These are phyloP conservation scores for Myxocyprinus asiaticus DNA, from an alignment of 2,113 vertebrate species.

Conservation along the genomic window DNA sequence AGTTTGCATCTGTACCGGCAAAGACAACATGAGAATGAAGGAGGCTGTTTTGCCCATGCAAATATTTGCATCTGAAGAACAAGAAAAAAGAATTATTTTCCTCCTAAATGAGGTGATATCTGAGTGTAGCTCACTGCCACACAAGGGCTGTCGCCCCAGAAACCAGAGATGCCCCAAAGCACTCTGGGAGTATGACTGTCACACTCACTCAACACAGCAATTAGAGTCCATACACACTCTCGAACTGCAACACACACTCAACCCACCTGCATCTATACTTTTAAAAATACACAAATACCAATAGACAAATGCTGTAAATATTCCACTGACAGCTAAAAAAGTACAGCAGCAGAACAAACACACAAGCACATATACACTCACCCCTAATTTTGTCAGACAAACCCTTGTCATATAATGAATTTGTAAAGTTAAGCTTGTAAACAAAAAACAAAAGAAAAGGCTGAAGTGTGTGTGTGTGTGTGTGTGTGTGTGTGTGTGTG, in stretches of 20 bases:
- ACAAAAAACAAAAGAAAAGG: background rate
- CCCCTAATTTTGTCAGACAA: slow-evolving; percentile 23
- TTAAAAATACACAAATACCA: slow-evolving; percentile 43
- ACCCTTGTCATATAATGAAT: slow-evolving; percentile 9
- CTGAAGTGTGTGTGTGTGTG: slow-evolving; percentile 1
- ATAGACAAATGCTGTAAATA: slow-evolving; percentile 22
- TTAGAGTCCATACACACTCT: slow-evolving; percentile 60
- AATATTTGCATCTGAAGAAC: slow-evolving; percentile 26
- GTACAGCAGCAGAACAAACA: background rate
- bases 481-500: too few relatives aligned
- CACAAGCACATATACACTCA: slow-evolving; percentile 26
- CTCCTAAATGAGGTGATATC: slow-evolving; percentile 72
- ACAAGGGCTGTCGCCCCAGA: slow-evolving; percentile 66
- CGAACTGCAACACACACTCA: slow-evolving; percentile 4
- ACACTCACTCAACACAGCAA: slow-evolving; percentile 71
- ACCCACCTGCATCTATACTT: slow-evolving; percentile 22
- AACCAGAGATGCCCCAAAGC: slow-evolving; percentile 72
- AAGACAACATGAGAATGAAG: too few relatives aligned
- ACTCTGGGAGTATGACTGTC: slow-evolving; percentile 72
- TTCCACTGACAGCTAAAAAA: background rate
- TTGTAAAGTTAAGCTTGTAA: slow-evolving; percentile 23
- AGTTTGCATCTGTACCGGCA: too few relatives aligned
- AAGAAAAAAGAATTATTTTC: background rate
- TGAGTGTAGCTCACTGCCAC: slow-evolving; percentile 70
- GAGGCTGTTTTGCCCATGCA: background rate